phyloP scores from a whole-genome alignment of 2,113 vertebrate genomes.

The Rattus rattus region DNA sequence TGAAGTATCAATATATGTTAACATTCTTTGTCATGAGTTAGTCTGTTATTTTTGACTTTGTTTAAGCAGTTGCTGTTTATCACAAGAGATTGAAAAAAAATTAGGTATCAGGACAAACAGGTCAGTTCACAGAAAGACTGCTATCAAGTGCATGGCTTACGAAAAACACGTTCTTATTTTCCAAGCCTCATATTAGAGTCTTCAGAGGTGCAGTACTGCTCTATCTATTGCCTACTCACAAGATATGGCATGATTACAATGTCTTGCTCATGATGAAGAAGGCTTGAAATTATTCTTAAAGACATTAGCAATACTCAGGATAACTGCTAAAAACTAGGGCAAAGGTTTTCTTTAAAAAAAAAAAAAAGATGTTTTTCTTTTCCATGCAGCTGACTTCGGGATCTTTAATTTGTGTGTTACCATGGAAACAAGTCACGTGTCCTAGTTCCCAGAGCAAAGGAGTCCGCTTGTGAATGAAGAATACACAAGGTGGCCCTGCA shows the following conservation, averaged over 20 bases:
- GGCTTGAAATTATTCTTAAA: conserved; percentile 66
- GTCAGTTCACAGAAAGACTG: neutral
- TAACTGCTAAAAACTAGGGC: conserved; percentile 30
- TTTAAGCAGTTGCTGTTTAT: conserved; percentile 12
- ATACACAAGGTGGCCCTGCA: conserved; percentile 30
- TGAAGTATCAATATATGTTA: conserved; percentile 1
- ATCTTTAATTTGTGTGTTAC: conserved; percentile 60
- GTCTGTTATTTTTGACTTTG: neutral
- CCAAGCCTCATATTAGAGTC: conserved; percentile 19
- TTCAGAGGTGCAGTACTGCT: conserved; percentile 31
- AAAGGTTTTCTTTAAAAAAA: neutral
- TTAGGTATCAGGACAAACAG: neutral
- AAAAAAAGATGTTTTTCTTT: neutral
- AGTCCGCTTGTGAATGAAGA: conserved; percentile 43
- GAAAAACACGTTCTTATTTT: conserved; percentile 26
- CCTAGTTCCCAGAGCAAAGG: conserved; percentile 50
- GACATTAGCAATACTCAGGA: neutral
- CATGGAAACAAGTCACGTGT: conserved; percentile 52
- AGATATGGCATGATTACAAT: neutral
- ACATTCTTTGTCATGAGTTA: conserved; percentile 33
- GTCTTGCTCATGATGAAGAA: neutral
- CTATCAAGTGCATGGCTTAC: neutral
- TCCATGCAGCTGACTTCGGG: conserved; percentile 46
- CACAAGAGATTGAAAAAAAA: neutral
- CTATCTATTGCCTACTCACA: neutral